Evolutionary conservation across 2,797 vertebrate genomes (phyloP).

Genomic region (Scolopax rusticola): DNA sequence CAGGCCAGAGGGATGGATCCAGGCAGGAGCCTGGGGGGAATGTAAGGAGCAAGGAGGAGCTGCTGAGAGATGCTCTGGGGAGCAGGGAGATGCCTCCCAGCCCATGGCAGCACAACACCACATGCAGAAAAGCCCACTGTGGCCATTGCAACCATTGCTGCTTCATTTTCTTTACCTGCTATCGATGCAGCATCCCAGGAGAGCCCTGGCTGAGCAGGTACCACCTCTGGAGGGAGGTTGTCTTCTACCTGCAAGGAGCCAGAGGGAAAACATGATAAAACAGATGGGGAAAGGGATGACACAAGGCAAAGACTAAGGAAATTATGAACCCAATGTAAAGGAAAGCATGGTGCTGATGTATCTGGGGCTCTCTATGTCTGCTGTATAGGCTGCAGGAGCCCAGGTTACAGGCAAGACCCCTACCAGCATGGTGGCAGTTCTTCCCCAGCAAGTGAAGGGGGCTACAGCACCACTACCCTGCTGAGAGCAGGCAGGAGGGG

Average conservation of each 20-base stretch:
- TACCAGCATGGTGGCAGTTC: not conserved
- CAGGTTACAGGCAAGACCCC: not conserved
- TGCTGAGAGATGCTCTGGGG: not conserved
- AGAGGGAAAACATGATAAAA: not conserved
- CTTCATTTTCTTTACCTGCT: conserved; percentile 59
- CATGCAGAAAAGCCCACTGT: fast-evolving
- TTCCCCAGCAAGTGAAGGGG: not conserved
- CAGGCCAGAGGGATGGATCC: not conserved
- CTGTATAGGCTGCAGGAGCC: not conserved
- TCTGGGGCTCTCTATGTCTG: not conserved
- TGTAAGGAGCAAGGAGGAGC: not conserved
- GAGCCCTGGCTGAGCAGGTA: not conserved
- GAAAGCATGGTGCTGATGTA: fast-evolving
- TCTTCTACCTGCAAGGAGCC: conserved; percentile 23
- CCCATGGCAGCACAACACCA: not conserved
- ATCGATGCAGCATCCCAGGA: not conserved
- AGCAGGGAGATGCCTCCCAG: not conserved
- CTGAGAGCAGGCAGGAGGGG: not conserved
- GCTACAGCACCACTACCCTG: not conserved
- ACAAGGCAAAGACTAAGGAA: not conserved
- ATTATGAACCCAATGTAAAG: fast-evolving
- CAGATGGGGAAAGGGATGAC: not conserved
- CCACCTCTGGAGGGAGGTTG: not conserved
- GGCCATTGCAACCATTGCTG: not conserved
- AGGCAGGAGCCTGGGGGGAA: not conserved